Percentiles rank a stretch among this genome's conserved stretches.
phyloP scores from a whole-genome alignment of 2,113 vertebrate genomes.

The Xenopus laevis region DNA sequence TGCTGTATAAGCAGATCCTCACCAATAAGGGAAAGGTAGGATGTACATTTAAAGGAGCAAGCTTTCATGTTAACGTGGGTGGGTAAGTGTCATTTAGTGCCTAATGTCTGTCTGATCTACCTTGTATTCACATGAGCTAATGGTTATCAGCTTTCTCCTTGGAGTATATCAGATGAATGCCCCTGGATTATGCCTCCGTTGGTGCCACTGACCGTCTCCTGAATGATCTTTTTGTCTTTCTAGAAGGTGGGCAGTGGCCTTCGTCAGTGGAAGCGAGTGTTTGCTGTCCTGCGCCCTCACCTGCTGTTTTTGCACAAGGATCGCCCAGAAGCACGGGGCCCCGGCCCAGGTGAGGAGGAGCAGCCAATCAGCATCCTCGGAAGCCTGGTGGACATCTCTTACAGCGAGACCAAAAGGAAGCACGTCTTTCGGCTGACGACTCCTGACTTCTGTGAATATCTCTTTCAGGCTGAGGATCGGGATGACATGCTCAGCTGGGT shows the following conservation, averaged over 20 bases:
- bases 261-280: constrained; percentile 92
- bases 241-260: constrained; percentile 92
- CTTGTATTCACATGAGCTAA: no score
- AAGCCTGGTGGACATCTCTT: constrained; percentile 97
- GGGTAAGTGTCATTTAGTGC: constrained; percentile 60
- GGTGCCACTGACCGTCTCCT: no score
- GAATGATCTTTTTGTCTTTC: constrained; percentile 46
- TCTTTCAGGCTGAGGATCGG: constrained; percentile 96
- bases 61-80: not conserved
- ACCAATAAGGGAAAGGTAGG: constrained; percentile 94
- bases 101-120: no score
- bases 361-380: constrained; percentile 91
- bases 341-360: constrained; percentile 83
- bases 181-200: constrained; percentile 51
- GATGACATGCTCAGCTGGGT: constrained; percentile 98
- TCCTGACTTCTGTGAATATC: constrained; percentile 98
- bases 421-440: constrained; percentile 93
- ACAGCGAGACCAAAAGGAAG: constrained; percentile 95
- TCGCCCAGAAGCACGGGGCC: constrained; percentile 84
- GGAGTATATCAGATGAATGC: no score
- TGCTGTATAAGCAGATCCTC: constrained; percentile 93
- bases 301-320: constrained; percentile 93
- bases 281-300: constrained; percentile 82
- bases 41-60: constrained; percentile 15
- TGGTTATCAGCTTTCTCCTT: no score